Percentiles rank a stretch among this genome's conserved stretches.
These are phyloP conservation scores for Bagarius yarrelli DNA, from an alignment of 2,113 vertebrate genomes.

Conservation along the genomic window DNA sequence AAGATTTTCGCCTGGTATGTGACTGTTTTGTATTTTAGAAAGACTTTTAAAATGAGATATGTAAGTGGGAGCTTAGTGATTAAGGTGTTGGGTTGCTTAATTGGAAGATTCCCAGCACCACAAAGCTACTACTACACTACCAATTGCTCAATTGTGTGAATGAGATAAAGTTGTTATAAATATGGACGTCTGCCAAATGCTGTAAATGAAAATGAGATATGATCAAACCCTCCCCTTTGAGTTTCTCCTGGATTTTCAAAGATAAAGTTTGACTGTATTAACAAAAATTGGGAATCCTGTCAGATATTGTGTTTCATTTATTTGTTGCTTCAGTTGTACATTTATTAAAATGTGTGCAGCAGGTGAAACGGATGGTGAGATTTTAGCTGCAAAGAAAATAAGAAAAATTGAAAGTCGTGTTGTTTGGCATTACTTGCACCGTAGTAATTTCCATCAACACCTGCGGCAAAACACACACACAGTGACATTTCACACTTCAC, in stretches of 20 bases:
- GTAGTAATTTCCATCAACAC: slow-evolving; percentile 49
- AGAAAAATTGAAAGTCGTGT: slow-evolving; percentile 33
- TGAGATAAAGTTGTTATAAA: no score
- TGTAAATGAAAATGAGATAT: no score
- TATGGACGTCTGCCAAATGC: no score
- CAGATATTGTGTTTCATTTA: neutral
- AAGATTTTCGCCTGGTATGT: neutral
- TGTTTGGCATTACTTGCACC: slow-evolving; percentile 33
- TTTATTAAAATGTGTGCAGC: neutral
- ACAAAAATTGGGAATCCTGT: neutral
- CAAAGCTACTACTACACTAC: no score
- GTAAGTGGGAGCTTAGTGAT: no score
- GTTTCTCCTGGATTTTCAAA: no score
- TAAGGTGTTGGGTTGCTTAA: no score
- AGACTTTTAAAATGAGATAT: neutral
- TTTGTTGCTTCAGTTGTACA: neutral
- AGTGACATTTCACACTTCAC: slow-evolving; percentile 39
- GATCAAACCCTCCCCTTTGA: no score
- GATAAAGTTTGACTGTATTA: neutral
- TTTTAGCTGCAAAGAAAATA: slow-evolving; percentile 12
- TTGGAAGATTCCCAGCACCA: no score
- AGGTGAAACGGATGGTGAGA: neutral
- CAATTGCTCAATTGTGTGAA: no score
- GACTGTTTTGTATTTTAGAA: neutral
- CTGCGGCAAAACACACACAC: slow-evolving; percentile 30